Evolutionary conservation across 2,113 vertebrate genomes (phyloP), one percentile per base, ranked within the genome.

Genomic region (Macheiramphus alcinus): DNA sequence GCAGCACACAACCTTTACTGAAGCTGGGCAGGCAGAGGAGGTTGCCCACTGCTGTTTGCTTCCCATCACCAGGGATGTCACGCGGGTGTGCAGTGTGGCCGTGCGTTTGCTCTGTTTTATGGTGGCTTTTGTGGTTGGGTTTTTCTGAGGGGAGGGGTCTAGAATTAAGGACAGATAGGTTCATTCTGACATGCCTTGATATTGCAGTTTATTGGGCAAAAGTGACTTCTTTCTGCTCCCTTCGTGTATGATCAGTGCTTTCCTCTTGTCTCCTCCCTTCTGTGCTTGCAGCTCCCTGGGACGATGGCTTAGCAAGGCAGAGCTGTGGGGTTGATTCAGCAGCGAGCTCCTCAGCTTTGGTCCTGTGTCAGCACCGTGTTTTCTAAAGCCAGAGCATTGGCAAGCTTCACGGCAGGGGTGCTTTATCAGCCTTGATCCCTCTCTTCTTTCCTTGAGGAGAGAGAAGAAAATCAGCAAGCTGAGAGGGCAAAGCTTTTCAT

Each of bases 221-320:
- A 45, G 43, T 29, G 38, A 7, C 13, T 32, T 19, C 20, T 72
- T 56, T 38, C 25, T 74, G 61, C 25, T 79, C 42, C 38, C 66
- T 38, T 22, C 0, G 0, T 20, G 21, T 31, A 5, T 3, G 22
- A 32, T 56, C 8, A 3, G 10, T 21, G 58, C 11, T 29, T 50
- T 70, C 22, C 29, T 70, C 45, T 16, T 53, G 13, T 13, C 36
- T n/a, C 21, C 25, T 63, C 29, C n/a, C 26, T 22, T 23, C 34
- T 52, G 20, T 3, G 1, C 80, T 23, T 1, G 0, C 31, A 27
- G 75, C 21, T 47, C 16, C 42, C 58, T 18, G 63, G 75, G 45
- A 6, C 9, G 10, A 7, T 12, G 43, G 34, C 38, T 38, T 9
- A 27, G 47, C 47, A 31, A 43, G 62, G 74, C 23, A 11, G n/a